Percentiles rank a stretch among this genome's conserved stretches.
Evolutionary conservation across 2,797 vertebrate species (phyloP).

Genomic region (Hyperoplus lanceolatus): DNA sequence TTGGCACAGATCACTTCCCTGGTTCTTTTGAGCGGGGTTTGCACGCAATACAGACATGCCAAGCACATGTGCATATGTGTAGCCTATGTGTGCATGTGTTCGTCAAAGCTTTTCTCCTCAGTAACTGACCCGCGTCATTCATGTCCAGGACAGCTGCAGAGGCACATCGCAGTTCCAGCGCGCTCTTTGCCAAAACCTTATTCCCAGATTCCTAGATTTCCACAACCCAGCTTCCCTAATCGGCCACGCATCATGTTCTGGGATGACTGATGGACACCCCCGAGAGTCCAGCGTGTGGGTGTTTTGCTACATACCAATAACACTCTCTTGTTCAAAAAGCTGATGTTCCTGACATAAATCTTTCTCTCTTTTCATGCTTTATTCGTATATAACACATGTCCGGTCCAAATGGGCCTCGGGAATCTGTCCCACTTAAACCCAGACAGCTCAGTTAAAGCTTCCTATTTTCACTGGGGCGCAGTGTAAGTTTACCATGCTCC

Average conservation of each 20-base stretch:
- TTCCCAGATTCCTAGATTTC: conserved; percentile 84
- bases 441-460: conserved; percentile 27
- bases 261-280: conserved; percentile 61
- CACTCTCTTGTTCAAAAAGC: conserved; percentile 43
- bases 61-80: conserved; percentile 25
- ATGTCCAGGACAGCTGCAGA: conserved; percentile 76
- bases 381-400: conserved; percentile 62
- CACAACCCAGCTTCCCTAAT: conserved; percentile 73
- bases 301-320: conserved; percentile 62
- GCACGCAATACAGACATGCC: background rate
- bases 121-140: conserved; percentile 63
- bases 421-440: conserved; percentile 44
- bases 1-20: background rate
- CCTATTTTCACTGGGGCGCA: conserved; percentile 25
- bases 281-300: conserved; percentile 53
- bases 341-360: conserved; percentile 59
- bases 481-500: conserved; percentile 43
- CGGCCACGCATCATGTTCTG: conserved; percentile 74
- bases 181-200: conserved; percentile 68
- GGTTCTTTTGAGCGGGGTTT: background rate
- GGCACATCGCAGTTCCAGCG: conserved; percentile 54
- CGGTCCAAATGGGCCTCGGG: conserved; percentile 44
- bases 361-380: conserved; percentile 37
- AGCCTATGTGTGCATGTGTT: conserved; percentile 9
- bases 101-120: conserved; percentile 58